Percentiles rank a stretch among this genome's conserved stretches.
phyloP scores from a whole-genome alignment of 2,797 vertebrate genomes.

The Neomorphus geoffroyi region DNA sequence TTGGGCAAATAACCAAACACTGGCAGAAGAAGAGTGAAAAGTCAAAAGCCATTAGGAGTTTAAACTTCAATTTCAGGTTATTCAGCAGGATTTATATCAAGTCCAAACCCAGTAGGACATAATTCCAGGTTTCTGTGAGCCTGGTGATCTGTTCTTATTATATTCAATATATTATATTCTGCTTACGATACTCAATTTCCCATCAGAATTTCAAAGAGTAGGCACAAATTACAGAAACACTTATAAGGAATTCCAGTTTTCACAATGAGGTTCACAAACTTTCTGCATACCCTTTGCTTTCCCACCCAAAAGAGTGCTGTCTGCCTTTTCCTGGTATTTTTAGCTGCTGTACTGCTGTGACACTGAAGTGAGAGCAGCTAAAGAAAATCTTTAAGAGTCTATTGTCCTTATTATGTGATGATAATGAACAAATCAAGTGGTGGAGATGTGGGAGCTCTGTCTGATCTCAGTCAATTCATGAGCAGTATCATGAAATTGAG shows the following conservation, averaged over 20 bases:
- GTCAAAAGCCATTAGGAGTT: slow-evolving; percentile 57
- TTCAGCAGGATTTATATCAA: slow-evolving; percentile 35
- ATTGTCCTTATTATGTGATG: neutral
- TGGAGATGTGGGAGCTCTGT: neutral
- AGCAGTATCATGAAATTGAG: neutral
- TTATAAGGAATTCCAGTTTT: neutral
- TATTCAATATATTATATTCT: too few relatives aligned
- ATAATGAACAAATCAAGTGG: neutral
- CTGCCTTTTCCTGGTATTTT: neutral
- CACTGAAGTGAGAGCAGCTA: neutral
- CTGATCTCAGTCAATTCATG: neutral
- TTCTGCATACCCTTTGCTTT: neutral
- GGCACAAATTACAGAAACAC: slow-evolving; percentile 1
- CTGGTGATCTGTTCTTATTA: neutral
- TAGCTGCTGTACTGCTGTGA: neutral
- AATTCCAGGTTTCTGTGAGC: slow-evolving; percentile 14
- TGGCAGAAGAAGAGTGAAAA: slow-evolving; percentile 60
- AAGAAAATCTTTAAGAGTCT: neutral
- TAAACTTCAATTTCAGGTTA: slow-evolving; percentile 56
- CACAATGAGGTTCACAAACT: neutral
- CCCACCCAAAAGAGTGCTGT: neutral
- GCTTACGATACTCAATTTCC: slow-evolving; percentile 6
- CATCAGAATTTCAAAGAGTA: neutral
- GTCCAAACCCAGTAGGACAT: neutral
- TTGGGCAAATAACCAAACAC: slow-evolving; percentile 45